Percentiles rank a stretch among this genome's conserved stretches.
phyloP scores from a whole-genome alignment of 2,888 invertebrate species.

The Empis livida region DNA sequence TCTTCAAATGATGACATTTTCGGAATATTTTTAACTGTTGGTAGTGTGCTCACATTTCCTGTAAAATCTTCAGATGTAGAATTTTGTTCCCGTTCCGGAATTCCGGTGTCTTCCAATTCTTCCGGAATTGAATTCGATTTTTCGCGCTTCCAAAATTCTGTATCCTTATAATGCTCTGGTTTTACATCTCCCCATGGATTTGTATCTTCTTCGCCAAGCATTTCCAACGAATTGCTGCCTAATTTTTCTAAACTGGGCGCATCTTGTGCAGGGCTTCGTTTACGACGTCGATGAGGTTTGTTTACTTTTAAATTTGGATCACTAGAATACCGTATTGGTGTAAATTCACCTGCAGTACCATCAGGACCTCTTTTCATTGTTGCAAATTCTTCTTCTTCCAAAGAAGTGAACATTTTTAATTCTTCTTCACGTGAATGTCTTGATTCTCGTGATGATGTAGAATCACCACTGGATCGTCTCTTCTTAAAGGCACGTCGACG shows the following conservation, averaged over 20 bases:
- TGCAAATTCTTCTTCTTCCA: constrained; percentile 47
- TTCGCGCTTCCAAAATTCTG: constrained; percentile 32
- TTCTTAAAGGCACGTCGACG: constrained; percentile 47
- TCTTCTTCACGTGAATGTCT: constrained; percentile 50
- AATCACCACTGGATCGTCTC: constrained; percentile 42
- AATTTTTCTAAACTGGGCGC: constrained; percentile 11
- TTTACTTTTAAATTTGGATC: constrained; percentile 27
- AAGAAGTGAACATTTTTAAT: constrained; percentile 48
- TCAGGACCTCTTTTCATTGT: constrained; percentile 24
- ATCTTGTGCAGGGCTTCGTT: constrained; percentile 30
- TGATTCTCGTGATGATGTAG: constrained; percentile 45
- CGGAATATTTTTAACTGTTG: constrained; percentile 18
- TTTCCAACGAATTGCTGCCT: constrained; percentile 20
- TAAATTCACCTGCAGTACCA: constrained; percentile 18
- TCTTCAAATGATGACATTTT: constrained; percentile 33
- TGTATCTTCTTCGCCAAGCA: constrained; percentile 26
- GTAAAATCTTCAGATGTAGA: constrained; percentile 6
- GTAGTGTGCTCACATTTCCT: neutral
- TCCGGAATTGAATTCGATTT: constrained; percentile 31
- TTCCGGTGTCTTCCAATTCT: constrained; percentile 23
- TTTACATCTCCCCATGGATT: constrained; percentile 34
- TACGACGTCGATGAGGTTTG: constrained; percentile 26
- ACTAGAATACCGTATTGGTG: constrained; percentile 28
- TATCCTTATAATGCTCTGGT: constrained; percentile 30
- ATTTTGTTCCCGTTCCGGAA: constrained; percentile 11